Base-by-base conservation (phyloP, 1,140 invertebrate species). In the Neotoxoptera formosana region DNA sequence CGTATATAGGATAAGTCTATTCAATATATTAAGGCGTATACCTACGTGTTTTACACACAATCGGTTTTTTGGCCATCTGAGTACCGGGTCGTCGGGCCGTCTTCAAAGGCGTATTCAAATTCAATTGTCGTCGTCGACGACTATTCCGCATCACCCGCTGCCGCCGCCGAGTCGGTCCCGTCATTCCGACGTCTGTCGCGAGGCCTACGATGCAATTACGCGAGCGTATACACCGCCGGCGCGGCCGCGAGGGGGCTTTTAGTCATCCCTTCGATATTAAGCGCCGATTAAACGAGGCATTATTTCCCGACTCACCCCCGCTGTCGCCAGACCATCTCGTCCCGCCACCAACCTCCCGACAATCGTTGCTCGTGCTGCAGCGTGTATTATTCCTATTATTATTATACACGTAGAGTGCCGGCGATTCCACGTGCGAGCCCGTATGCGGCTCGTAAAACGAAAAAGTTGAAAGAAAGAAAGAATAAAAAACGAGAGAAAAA, bases 241-340 rank as follows among this genome's bases (percentile, higher is more conserved):
- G 30, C 30, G 67, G 91, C 47, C 60, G 76, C 17, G n/a, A 83
- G 91, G 91, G 91, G n/a, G 91, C 81, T 83, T 83, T 93, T 93
- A 84, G 91, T 93, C 60, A 76, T 76, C 81, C 91, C 76, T 93
- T 93, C 76, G 48, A 93, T 93, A 93, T 93, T 84, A 93, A 93
- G 91, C 76, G 76, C 81, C 91, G 91, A 93, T 93, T 93, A 93
- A 93, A 93, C 91, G 91, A 93, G 34, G 76, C 91, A 93, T 93
- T 86, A 86, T 93, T 86, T 86, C 36, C 51, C 60, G 17, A 30
- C 9, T n/a, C 51, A 89, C 47, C 90, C 11, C 47, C 30, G 8
- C n/a, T 1, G 48, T 56, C 47, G 30, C 21, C 47, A 92, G 41
- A 36, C 76, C n/a, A 34, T 41, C 30, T 76, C n/a, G 60, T 67